A percentile compares a stretch with the other conserved stretches of the same genome.
These are phyloP conservation scores for Aplocera efformata DNA, from an alignment of 2,888 invertebrate genomes.

Conservation along the genomic window DNA sequence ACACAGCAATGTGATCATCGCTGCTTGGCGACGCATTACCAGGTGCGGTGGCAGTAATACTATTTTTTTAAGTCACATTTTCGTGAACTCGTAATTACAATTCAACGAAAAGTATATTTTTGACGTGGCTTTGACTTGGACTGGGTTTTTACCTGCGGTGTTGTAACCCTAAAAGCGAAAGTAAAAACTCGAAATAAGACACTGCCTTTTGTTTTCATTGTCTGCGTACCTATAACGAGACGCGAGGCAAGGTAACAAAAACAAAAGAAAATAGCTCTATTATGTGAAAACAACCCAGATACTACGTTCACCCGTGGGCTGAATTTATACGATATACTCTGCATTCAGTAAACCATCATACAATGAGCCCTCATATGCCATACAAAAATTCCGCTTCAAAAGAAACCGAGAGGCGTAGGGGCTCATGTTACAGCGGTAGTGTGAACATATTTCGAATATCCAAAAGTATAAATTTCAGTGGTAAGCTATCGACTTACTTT, in stretches of 20 bases:
- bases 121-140: no score
- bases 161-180: slow-evolving; percentile 38
- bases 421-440: slow-evolving; percentile 43
- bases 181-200: slow-evolving; percentile 69
- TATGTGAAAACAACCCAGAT: slow-evolving; percentile 79
- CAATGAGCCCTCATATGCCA: slow-evolving; percentile 41
- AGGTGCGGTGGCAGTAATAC: no score
- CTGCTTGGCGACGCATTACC: no score
- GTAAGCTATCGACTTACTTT: slow-evolving; percentile 81
- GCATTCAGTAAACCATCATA: slow-evolving; percentile 54
- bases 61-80: no score
- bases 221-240: slow-evolving; percentile 71
- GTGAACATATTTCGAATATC: slow-evolving; percentile 76
- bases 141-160: no score
- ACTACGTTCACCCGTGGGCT: slow-evolving; percentile 75
- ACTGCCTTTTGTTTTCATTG: slow-evolving; percentile 77
- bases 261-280: slow-evolving; percentile 80
- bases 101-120: no score
- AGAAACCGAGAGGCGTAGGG: slow-evolving; percentile 15
- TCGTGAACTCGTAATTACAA: no score
- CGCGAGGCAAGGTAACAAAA: slow-evolving; percentile 69
- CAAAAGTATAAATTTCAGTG: slow-evolving; percentile 77
- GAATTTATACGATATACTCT: slow-evolving; percentile 78
- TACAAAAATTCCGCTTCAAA: slow-evolving; percentile 17
- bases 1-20: no score